Conservation (phyloP, 2,888 invertebrate genomes). For the Icerya purchasi region DNA sequence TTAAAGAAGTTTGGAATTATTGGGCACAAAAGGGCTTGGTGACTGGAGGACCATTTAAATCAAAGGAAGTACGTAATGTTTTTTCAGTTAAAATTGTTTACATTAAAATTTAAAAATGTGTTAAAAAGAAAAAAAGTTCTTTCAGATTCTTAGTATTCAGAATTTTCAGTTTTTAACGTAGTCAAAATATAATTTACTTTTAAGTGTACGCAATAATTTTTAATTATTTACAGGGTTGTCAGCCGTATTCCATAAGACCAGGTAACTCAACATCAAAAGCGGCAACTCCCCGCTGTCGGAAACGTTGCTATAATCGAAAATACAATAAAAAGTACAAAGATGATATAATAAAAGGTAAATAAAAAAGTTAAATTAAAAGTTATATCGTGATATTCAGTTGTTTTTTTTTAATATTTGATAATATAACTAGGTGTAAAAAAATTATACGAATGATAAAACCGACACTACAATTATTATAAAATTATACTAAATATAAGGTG, state of each 20-base stretch:
- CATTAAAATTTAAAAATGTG: background rate
- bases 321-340: constrained; percentile 2
- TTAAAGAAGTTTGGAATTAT: constrained; percentile 11
- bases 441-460: no score
- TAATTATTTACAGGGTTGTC: constrained; percentile 13
- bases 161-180: no score
- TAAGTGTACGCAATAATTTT: background rate
- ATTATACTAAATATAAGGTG: no score
- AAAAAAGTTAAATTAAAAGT: no score
- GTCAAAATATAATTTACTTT: background rate
- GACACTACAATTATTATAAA: background rate
- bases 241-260: constrained; percentile 14
- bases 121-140: background rate
- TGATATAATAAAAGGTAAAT: constrained; percentile 13
- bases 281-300: constrained; percentile 8
- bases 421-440: no score
- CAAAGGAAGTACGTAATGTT: constrained; percentile 10
- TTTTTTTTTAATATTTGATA: no score
- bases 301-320: constrained; percentile 8
- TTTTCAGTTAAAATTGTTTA: background rate
- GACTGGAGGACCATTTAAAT: constrained; percentile 14
- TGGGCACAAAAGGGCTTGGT: constrained; percentile 13
- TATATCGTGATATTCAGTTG: no score
- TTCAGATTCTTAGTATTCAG: background rate
- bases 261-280: background rate